Evolutionary conservation across 2,888 invertebrate genomes (phyloP).

Genomic region (Apamea epomidion): DNA sequence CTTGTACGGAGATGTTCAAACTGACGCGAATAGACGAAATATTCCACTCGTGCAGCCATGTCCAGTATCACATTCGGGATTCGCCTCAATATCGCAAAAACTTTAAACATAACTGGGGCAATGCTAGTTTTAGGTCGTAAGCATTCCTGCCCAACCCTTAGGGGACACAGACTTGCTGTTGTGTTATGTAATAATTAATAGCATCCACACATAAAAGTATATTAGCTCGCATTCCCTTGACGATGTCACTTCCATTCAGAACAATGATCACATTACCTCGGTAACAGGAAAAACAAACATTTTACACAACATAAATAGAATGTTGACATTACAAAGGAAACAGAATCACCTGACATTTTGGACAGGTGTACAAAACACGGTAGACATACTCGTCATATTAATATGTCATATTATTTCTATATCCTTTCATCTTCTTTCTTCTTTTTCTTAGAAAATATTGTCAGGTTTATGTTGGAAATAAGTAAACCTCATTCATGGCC

Average conservation of each 20-base stretch:
- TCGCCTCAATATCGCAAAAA: neutral
- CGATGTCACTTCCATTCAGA: slow-evolving; percentile 11
- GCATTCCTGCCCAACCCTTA: neutral
- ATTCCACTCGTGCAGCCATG: neutral
- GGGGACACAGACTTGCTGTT: neutral
- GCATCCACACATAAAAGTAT: neutral
- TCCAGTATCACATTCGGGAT: neutral
- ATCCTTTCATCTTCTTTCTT: neutral
- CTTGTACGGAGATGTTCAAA: neutral
- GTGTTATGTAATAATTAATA: neutral
- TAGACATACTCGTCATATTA: neutral
- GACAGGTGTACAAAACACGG: neutral
- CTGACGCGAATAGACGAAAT: neutral
- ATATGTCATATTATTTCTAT: neutral
- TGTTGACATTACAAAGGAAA: slow-evolving; percentile 1
- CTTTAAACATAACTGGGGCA: neutral
- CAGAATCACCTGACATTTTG: neutral
- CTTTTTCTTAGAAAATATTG: neutral
- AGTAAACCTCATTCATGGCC: slow-evolving; percentile 6
- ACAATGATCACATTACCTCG: slow-evolving; percentile 6
- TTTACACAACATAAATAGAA: neutral
- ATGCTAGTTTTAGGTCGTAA: too few relatives aligned
- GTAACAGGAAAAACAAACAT: neutral
- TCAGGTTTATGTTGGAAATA: neutral
- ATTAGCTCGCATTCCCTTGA: neutral